These are phyloP conservation scores for Cotesia congregata DNA, from an alignment of 2,888 invertebrate species.

Conservation along the genomic window DNA sequence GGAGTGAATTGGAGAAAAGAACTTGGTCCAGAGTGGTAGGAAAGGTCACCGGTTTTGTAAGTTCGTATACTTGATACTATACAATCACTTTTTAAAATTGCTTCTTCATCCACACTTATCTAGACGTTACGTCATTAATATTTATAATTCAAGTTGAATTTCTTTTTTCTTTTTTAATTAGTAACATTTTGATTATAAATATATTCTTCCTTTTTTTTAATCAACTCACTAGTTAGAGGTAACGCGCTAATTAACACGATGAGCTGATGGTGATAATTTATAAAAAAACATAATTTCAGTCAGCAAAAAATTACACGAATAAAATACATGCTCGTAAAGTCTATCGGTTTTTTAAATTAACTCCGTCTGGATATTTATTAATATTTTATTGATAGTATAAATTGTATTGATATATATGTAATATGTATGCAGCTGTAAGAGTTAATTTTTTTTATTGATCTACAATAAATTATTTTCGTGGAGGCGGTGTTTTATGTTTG, in stretches of 20 bases:
- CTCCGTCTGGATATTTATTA: background rate
- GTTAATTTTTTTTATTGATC: background rate
- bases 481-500: background rate
- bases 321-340: too few species aligned
- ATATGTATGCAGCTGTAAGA: background rate
- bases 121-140: constrained; percentile 15
- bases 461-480: background rate
- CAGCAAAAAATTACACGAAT: too few species aligned
- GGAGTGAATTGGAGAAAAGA: constrained; percentile 16
- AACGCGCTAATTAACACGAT: too few species aligned
- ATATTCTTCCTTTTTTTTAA: too few species aligned
- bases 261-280: too few species aligned
- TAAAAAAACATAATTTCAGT: too few species aligned
- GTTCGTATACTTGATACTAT: constrained; percentile 24
- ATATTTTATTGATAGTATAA: background rate
- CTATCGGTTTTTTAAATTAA: too few species aligned
- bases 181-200: background rate
- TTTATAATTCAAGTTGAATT: background rate
- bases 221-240: too few species aligned
- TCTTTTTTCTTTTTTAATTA: background rate
- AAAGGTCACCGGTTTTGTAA: constrained; percentile 39
- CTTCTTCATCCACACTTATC: constrained; percentile 5
- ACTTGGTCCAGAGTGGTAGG: constrained; percentile 44
- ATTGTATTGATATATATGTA: background rate
- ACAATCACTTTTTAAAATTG: constrained; percentile 25